Conservation (phyloP, 2,888 invertebrate genomes). For the Nipponacmea schrenckii region DNA sequence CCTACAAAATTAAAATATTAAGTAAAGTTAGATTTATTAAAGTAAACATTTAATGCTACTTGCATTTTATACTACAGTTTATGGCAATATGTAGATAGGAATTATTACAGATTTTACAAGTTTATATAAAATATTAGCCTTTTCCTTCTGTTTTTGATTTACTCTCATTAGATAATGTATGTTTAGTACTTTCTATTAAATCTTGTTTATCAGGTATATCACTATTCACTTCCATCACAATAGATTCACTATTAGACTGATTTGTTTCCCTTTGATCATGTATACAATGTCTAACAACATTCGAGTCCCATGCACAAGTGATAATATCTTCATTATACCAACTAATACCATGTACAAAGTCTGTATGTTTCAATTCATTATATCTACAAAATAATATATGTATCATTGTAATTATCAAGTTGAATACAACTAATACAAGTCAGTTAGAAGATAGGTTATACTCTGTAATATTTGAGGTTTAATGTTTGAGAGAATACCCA, state of each 20-base stretch:
- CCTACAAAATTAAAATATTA: too few relatives aligned
- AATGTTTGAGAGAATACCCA: too few relatives aligned
- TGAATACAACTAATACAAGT: neutral
- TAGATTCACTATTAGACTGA: conserved; percentile 3
- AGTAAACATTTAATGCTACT: too few relatives aligned
- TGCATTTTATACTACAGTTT: too few relatives aligned
- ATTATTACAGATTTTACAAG: too few relatives aligned
- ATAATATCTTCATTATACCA: conserved; percentile 71
- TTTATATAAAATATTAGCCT: neutral
- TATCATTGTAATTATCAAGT: neutral
- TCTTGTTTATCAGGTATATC: conserved; percentile 14
- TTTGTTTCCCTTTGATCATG: neutral
- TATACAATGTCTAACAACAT: conserved; percentile 28
- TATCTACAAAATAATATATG: conserved; percentile 61
- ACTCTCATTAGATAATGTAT: neutral
- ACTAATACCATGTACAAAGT: conserved; percentile 73
- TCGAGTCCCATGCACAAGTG: conserved; percentile 74
- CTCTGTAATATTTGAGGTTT: too few relatives aligned
- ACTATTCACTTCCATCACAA: conserved; percentile 25
- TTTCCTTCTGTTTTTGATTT: conserved; percentile 6
- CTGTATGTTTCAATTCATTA: conserved; percentile 70
- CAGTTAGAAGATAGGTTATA: neutral
- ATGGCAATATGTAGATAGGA: too few relatives aligned
- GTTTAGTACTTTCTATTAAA: conserved; percentile 5
- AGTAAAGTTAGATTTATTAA: too few relatives aligned